These are phyloP conservation scores for Atractosteus spatula DNA, from an alignment of 2,113 vertebrate species.

Conservation along the genomic window DNA sequence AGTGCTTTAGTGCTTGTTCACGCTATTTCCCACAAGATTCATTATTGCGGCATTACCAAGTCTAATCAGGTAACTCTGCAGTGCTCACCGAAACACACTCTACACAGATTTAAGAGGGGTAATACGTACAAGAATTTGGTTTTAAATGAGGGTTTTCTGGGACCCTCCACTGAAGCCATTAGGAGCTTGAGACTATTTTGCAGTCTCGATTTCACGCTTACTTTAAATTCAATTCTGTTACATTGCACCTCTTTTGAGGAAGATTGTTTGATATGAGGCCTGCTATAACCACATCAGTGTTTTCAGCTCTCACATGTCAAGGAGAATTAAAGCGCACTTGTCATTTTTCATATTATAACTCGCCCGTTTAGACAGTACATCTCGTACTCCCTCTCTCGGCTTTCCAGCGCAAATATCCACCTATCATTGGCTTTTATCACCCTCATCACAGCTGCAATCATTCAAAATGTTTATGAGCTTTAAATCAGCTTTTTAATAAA, in stretches of 20 bases:
- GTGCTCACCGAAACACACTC: slow-evolving; percentile 50
- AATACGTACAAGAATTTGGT: slow-evolving; percentile 74
- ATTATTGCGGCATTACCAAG: slow-evolving; percentile 96
- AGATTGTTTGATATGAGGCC: slow-evolving; percentile 50
- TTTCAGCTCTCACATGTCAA: slow-evolving; percentile 53
- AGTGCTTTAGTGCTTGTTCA: slow-evolving; percentile 63
- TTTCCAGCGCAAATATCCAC: too few species aligned
- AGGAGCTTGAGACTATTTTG: slow-evolving; percentile 25
- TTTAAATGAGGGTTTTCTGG: slow-evolving; percentile 72
- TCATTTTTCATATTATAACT: slow-evolving; percentile 26
- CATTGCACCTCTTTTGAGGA: slow-evolving; percentile 44
- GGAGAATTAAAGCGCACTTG: slow-evolving; percentile 45
- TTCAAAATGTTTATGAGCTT: slow-evolving; percentile 48
- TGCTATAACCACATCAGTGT: slow-evolving; percentile 66
- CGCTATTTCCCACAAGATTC: slow-evolving; percentile 85
- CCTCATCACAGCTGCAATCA: slow-evolving; percentile 50
- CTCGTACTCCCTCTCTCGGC: not conserved
- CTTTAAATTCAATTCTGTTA: slow-evolving; percentile 45
- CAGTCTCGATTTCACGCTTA: slow-evolving; percentile 55
- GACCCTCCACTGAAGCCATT: slow-evolving; percentile 59
- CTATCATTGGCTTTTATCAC: slow-evolving; percentile 42
- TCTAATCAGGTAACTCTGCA: slow-evolving; percentile 95
- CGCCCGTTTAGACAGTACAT: slow-evolving; percentile 26
- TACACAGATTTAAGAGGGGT: slow-evolving; percentile 65
- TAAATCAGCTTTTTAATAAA: too few species aligned